Evolutionary conservation across 1,140 invertebrate genomes (phyloP).

Genomic region (Hesperophylax magnus): DNA sequence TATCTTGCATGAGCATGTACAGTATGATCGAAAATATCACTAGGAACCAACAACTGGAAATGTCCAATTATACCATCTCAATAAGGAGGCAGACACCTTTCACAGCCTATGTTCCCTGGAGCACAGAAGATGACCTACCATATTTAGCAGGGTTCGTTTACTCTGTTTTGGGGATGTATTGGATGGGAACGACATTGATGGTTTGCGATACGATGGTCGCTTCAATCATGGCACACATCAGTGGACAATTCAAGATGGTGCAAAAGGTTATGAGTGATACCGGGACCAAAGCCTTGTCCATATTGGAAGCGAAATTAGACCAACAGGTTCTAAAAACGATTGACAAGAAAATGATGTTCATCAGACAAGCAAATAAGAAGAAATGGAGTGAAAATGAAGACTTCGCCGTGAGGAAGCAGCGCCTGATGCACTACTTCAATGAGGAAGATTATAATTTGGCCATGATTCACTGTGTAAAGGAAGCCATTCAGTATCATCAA

Average conservation of each 20-base stretch:
- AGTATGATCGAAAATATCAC: conserved; percentile 44
- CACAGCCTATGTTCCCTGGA: conserved; percentile 52
- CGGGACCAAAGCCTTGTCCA: conserved; percentile 38
- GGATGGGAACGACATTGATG: conserved; percentile 49
- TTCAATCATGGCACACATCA: conserved; percentile 52
- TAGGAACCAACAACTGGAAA: conserved; percentile 24
- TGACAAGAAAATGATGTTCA: not conserved
- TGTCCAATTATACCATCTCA: conserved; percentile 34
- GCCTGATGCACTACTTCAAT: conserved; percentile 44
- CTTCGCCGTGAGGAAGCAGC: conserved; percentile 29
- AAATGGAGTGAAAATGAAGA: conserved; percentile 4
- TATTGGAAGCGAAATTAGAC: conserved; percentile 25
- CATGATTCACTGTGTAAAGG: conserved; percentile 46
- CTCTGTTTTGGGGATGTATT: conserved; percentile 49
- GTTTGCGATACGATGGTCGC: conserved; percentile 54
- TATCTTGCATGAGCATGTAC: conserved; percentile 44
- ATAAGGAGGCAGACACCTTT: conserved; percentile 50
- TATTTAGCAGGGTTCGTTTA: conserved; percentile 46
- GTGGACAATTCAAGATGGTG: conserved; percentile 52
- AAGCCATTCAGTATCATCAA: conserved; percentile 52
- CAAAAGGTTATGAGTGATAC: conserved; percentile 48
- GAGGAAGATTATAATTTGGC: conserved; percentile 49
- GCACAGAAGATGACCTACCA: conserved; percentile 32
- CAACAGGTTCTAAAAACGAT: not conserved
- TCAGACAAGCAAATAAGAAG: not conserved